phyloP scores from a whole-genome alignment of 1,140 invertebrate species.

The Penaeus indicus region DNA sequence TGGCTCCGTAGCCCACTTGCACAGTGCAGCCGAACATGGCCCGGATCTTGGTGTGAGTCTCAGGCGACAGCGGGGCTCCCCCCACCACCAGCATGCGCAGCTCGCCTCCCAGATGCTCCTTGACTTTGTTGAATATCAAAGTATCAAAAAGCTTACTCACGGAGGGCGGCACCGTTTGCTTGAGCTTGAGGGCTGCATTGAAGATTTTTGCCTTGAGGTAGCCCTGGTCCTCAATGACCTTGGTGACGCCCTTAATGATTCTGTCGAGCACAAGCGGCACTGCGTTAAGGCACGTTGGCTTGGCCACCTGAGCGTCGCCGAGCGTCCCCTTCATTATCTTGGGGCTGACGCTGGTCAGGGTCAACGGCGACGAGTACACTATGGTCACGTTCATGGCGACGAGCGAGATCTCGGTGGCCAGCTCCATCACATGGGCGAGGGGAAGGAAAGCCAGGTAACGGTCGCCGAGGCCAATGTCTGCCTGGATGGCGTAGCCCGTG shows the following conservation, averaged over 20 bases:
- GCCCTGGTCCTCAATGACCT: constrained; percentile 62
- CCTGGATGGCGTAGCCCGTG: constrained; percentile 60
- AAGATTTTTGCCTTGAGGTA: constrained; percentile 59
- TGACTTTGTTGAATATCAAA: constrained; percentile 84
- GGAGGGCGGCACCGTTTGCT: constrained; percentile 52
- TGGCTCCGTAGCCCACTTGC: constrained; percentile 96
- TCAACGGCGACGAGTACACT: constrained; percentile 68
- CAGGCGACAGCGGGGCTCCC: constrained; percentile 94
- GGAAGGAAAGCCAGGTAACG: constrained; percentile 68
- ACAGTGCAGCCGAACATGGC: constrained; percentile 92
- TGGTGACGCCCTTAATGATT: constrained; percentile 65
- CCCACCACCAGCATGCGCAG: constrained; percentile 90
- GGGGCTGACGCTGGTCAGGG: constrained; percentile 68
- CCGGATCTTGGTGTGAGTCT: constrained; percentile 95
- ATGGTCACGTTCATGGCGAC: constrained; percentile 67
- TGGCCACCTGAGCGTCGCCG: constrained; percentile 68
- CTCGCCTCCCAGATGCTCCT: constrained; percentile 86
- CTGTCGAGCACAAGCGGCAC: constrained; percentile 68
- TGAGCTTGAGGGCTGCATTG: constrained; percentile 54
- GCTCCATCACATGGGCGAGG: constrained; percentile 68
- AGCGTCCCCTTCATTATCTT: constrained; percentile 67
- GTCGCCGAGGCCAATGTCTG: constrained; percentile 67
- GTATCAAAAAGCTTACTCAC: constrained; percentile 70
- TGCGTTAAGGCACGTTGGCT: constrained; percentile 68
- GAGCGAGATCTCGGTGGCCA: constrained; percentile 65